Base-by-base conservation (phyloP, 2,797 vertebrate species). In the Peromyscus aztecus region DNA sequence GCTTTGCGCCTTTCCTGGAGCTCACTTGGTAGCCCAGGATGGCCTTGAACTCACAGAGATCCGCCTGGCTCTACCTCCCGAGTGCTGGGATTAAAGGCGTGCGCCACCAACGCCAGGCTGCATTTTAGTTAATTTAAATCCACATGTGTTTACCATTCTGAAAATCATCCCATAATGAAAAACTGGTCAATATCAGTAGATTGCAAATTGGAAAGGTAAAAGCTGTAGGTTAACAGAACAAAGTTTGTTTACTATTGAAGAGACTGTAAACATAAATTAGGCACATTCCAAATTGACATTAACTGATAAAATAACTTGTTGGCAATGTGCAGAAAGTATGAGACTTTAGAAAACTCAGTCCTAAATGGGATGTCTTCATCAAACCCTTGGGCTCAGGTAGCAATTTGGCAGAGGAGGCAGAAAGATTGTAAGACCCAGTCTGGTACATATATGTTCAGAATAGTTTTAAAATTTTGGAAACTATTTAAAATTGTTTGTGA, bases 161-260 rank as follows among this genome's bases (percentile, higher is more conserved):
- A 75, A 88, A 85, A n/a, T 24, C 43, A 43, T 49, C 9, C 5
- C 46, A 49, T 81, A 73, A 94, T 92, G 80, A 65, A 90, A 95
- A 96, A n/a, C 69, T 19, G 40, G 10, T 73, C 61, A 93, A 31
- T 71, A 73, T 78, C 71, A 89, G 11, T 59, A 27, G 65, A n/a
- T 40, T 91, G n/a, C 23, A 91, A 73, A 78, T 55, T 93, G n/a
- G 55, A 71, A 91, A 91, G 61, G 84, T 80, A 86, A 14, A 67
- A 78, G 81, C 16, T 7, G 9, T 59, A 88, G 67, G 57, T 78
- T 43, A 61, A 31, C 7, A 84, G 16, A 65, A 40, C 11, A 65
- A 13, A 37, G 37, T 87, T 96, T 92, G 31, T n/a, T 61, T 82
- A 40, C 55, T 59, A 59, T 5, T 37, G 13, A 59, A 59, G n/a